These are phyloP conservation scores for Equus quagga DNA, from an alignment of 2,113 vertebrate genomes.

Conservation along the genomic window DNA sequence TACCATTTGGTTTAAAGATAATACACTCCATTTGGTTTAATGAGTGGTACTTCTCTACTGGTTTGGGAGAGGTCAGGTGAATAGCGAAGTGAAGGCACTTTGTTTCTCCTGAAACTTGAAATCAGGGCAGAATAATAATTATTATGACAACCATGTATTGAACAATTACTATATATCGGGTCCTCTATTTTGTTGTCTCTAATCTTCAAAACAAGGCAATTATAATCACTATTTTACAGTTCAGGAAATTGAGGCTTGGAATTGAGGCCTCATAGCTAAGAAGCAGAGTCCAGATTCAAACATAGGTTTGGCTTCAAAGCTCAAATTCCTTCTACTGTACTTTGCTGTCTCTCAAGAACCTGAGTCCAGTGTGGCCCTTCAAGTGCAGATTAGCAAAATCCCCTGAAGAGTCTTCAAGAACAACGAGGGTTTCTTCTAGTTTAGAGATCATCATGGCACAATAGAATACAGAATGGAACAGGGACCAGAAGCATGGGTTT, in stretches of 20 bases:
- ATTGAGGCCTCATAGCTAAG: background rate
- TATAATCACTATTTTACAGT: background rate
- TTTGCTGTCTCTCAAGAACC: background rate
- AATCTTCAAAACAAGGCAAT: background rate
- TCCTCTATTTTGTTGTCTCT: background rate
- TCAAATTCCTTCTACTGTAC: background rate
- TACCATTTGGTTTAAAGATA: background rate
- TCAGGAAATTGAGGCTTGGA: background rate
- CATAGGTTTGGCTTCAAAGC: background rate
- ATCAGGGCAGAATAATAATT: background rate
- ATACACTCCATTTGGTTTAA: background rate
- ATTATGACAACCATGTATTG: background rate
- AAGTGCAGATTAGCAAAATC: background rate
- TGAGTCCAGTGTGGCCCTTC: background rate
- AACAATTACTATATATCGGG: background rate
- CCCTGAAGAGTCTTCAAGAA: background rate
- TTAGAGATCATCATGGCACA: background rate
- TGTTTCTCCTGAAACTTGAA: background rate
- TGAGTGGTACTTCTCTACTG: background rate
- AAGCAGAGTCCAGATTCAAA: conserved; percentile 15
- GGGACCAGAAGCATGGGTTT: background rate
- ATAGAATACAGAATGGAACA: background rate
- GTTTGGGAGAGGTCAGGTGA: background rate
- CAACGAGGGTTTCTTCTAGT: background rate
- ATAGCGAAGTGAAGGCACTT: background rate